phyloP scores from a whole-genome alignment of 2,113 vertebrate genomes.

The Phylloscopus trochilus region DNA sequence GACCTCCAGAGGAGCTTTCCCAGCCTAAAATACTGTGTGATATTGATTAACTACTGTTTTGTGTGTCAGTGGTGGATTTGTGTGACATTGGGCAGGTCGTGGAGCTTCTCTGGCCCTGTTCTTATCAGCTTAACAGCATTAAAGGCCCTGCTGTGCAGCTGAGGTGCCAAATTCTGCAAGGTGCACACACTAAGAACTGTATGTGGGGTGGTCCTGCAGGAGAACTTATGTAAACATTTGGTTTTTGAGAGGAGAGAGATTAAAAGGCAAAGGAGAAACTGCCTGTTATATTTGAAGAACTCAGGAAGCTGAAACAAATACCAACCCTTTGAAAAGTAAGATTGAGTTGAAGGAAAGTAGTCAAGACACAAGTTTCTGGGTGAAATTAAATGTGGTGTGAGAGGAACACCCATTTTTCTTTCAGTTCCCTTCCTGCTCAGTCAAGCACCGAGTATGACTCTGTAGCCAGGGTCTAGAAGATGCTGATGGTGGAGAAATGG shows the following conservation, averaged over 20 bases:
- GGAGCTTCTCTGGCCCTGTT: not conserved
- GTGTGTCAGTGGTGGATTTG: not conserved
- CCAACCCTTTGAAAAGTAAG: not conserved
- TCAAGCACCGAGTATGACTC: not conserved
- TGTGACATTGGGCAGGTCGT: not conserved
- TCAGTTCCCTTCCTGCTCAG: not conserved
- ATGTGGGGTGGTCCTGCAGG: rapidly evolving
- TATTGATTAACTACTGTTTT: not conserved
- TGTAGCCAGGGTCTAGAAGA: not conserved
- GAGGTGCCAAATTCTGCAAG: not conserved
- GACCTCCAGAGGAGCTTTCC: not conserved
- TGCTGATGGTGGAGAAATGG: not conserved
- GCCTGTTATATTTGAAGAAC: not conserved
- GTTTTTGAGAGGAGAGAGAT: not conserved
- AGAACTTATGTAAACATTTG: not conserved
- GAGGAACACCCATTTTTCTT: not conserved
- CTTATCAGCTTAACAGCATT: not conserved
- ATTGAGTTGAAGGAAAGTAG: not conserved
- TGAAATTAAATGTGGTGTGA: not conserved
- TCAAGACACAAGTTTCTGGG: not conserved
- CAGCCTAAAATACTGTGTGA: rapidly evolving
- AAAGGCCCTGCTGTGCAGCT: not conserved
- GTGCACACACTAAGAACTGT: not conserved
- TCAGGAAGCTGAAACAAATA: not conserved
- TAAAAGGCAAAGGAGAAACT: not conserved